Base-by-base conservation (phyloP, 2,888 invertebrate genomes). In the Dermolepida albohirtum region DNA sequence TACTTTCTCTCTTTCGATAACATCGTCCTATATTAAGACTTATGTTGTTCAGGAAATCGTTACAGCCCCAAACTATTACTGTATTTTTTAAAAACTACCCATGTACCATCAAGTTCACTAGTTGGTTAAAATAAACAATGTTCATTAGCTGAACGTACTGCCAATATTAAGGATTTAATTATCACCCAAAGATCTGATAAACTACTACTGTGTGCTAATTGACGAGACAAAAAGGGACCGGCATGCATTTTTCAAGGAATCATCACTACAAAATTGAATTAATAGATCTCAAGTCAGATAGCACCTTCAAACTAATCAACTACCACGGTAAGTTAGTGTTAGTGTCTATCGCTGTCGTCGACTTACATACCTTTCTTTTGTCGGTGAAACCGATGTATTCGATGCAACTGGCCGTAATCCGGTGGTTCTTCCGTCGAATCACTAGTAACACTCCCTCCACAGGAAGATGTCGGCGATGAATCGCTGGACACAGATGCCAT, bases 361-460 rank as follows among this genome's bases (percentile, higher is more conserved):
- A 34, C 43, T 55, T 82, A n/a, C n/a, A n/a, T n/a, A 92, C 92
- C 92, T 88, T 91, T 92, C 82, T 91, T 92, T 83, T 92, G 92
- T 71, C 92, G 84, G 77, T 92, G 86, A 70, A 89, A 90, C 70
- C 91, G 86, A 77, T 92, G 89, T 68, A 90, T 83, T 73, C 86
- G 84, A 75, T 89, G 92, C 55, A 92, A 84, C 68, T 91, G 89
- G 39, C 90, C 90, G 82, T 92, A 92, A 70, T 88, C 87, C 75
- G 89, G 81, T 12, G 86, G 86, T 71, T 88, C 88, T 76, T 88
- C 88, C 12, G 86, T 86, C 1, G 87, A 87, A 75, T 88, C 88
- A 71, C 87, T 87, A 67, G 86, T 87, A 29, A 86, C 85, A 43
- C 89, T 89, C 12, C 90, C 89, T 10, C 89, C 86, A 74, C 89